Percentiles rank a stretch among this genome's conserved stretches.
Conservation (phyloP, 2,888 invertebrate genomes). For the Brenthis hecate region DNA sequence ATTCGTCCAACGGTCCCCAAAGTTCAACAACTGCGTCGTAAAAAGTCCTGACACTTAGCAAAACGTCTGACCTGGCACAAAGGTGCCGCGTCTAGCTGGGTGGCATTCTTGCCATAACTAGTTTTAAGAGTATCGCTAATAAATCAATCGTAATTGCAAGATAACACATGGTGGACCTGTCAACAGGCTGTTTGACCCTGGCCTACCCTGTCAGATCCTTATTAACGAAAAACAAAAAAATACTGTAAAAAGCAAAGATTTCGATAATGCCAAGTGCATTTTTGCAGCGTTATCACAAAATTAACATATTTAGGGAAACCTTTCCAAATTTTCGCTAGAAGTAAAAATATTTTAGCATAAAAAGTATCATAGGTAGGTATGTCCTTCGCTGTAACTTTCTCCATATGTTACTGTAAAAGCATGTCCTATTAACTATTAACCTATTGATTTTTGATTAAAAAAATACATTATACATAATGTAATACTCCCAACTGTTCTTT, state of each 20-base stretch:
- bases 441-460: too few species aligned
- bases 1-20: slow-evolving; percentile 25
- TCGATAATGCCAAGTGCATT: too few species aligned
- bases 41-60: slow-evolving; percentile 47
- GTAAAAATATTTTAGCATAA: too few species aligned
- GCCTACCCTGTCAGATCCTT: slow-evolving; percentile 27
- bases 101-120: slow-evolving; percentile 43
- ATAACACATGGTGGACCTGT: slow-evolving; percentile 35
- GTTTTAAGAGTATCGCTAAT: slow-evolving; percentile 35
- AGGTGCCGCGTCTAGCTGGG: slow-evolving; percentile 48
- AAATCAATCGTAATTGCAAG: slow-evolving; percentile 41
- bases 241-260: not conserved
- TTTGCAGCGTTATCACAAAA: too few species aligned
- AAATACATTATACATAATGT: too few species aligned
- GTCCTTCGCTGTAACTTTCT: too few species aligned
- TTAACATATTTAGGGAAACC: too few species aligned
- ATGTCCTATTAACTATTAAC: too few species aligned
- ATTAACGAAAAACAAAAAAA: slow-evolving; percentile 8
- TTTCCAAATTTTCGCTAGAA: too few species aligned
- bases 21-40: slow-evolving; percentile 32
- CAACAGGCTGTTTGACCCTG: slow-evolving; percentile 28
- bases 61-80: slow-evolving; percentile 47
- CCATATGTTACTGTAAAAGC: too few species aligned
- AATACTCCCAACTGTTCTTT: too few species aligned
- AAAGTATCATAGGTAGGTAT: too few species aligned